These are phyloP conservation scores for Onychostruthus taczanowskii DNA, from an alignment of 2,113 vertebrate species.

Conservation along the genomic window DNA sequence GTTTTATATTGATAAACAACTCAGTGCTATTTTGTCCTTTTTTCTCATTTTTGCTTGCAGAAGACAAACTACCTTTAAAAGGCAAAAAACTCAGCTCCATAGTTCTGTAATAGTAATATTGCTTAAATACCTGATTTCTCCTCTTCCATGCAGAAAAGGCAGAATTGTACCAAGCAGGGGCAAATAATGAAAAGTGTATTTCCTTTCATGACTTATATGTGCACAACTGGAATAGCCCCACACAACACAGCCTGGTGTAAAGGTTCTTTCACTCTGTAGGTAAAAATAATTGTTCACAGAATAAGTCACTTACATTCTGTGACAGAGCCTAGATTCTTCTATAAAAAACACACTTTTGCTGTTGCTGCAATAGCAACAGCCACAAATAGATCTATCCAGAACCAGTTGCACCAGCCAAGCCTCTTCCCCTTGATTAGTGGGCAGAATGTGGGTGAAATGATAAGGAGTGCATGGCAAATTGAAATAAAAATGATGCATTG, in stretches of 20 bases:
- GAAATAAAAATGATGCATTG: conserved; percentile 12
- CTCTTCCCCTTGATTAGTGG: conserved; percentile 30
- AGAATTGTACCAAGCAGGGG: neutral
- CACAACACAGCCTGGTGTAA: neutral
- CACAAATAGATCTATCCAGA: conserved; percentile 23
- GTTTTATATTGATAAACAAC: neutral
- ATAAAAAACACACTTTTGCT: neutral
- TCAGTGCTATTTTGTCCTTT: neutral
- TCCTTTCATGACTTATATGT: neutral
- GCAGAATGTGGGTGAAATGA: conserved; percentile 52
- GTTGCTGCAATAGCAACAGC: conserved; percentile 22
- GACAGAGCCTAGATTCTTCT: conserved; percentile 25
- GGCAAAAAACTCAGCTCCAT: neutral
- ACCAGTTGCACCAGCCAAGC: conserved; percentile 31
- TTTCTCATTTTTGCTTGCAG: neutral
- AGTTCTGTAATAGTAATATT: neutral
- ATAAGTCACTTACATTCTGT: neutral
- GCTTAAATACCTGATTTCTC: neutral
- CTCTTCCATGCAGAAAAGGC: neutral
- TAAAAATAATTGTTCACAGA: conserved; percentile 35
- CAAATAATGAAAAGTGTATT: neutral
- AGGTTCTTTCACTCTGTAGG: neutral
- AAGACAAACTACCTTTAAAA: neutral
- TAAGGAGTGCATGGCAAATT: conserved; percentile 2
- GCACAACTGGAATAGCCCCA: neutral